phyloP scores from a whole-genome alignment of 1,140 invertebrate genomes.

The Stenopsyche tienmushanensis region DNA sequence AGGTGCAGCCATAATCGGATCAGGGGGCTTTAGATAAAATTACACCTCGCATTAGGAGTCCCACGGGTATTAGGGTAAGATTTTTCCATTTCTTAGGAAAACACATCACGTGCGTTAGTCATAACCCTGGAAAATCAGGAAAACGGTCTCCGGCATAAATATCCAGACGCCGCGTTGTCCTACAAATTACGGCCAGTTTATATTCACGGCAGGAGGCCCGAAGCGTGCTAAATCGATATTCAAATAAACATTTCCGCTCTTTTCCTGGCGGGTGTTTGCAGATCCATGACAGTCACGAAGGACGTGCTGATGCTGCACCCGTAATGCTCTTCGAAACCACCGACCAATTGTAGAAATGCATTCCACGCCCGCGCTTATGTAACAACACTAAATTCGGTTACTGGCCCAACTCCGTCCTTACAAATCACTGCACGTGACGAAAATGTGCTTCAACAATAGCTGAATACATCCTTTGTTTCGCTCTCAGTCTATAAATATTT shows the following conservation, averaged over 20 bases:
- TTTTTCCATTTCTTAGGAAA: constrained; percentile 9
- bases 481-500: too few species aligned
- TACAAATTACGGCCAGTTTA: constrained; percentile 36
- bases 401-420: too few species aligned
- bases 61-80: constrained; percentile 15
- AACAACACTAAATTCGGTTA: too few species aligned
- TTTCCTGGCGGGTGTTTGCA: too few species aligned
- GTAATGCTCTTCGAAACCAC: too few species aligned
- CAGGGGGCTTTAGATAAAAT: too few species aligned
- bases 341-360: too few species aligned
- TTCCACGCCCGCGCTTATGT: too few species aligned
- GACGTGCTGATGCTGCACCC: constrained; percentile 9
- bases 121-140: constrained; percentile 29
- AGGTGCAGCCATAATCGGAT: too few species aligned
- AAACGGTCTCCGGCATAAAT: constrained; percentile 18
- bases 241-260: constrained; percentile 31
- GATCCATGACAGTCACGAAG: constrained; percentile 4
- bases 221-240: constrained; percentile 38
- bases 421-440: background rate
- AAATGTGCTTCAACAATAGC: too few species aligned
- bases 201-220: constrained; percentile 17
- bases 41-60: constrained; percentile 18
- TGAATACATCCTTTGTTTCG: too few species aligned
- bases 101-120: constrained; percentile 30
- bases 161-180: constrained; percentile 4